Evolutionary conservation across 2,888 invertebrate genomes (phyloP).

Genomic region (Eristalis arbustorum): DNA sequence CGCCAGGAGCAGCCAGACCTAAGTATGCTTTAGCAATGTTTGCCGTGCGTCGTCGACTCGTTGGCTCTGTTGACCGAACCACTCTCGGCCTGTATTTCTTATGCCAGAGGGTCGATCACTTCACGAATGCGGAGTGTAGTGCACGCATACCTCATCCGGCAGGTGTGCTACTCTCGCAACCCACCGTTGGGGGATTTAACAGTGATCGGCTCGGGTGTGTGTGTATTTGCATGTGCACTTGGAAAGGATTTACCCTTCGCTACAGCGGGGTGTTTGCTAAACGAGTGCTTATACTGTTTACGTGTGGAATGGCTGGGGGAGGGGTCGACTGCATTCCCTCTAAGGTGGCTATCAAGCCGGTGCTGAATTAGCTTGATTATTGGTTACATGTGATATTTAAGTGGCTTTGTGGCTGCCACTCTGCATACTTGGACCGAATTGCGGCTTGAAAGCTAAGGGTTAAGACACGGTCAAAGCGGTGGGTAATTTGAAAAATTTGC

Average conservation of each 20-base stretch:
- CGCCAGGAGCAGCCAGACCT: conserved; percentile 37
- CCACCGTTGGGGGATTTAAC: conserved; percentile 44
- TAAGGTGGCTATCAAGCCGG: conserved; percentile 42
- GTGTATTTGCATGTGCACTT: conserved; percentile 55
- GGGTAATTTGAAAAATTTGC: conserved; percentile 11
- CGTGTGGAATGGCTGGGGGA: conserved; percentile 29
- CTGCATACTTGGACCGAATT: conserved; percentile 35
- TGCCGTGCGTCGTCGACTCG: conserved; percentile 16
- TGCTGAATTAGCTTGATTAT: conserved; percentile 69
- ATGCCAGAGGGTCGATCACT: conserved; percentile 33
- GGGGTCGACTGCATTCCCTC: conserved; percentile 9
- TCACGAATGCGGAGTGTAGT: conserved; percentile 29
- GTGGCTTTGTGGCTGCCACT: conserved; percentile 60
- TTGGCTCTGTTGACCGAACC: conserved; percentile 41
- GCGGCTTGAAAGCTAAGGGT: conserved; percentile 51
- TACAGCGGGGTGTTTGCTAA: conserved; percentile 39
- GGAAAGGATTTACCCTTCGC: conserved; percentile 33
- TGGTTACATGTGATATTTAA: conserved; percentile 65
- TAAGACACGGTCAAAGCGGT: conserved; percentile 37
- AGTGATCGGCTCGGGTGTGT: not conserved
- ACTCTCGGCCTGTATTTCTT: conserved; percentile 32
- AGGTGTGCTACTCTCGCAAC: conserved; percentile 46
- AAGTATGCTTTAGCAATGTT: not conserved
- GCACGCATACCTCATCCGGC: conserved; percentile 69
- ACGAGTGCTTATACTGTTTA: conserved; percentile 53